phyloP scores from a whole-genome alignment of 2,797 vertebrate genomes.

The Eulemur coronatus region DNA sequence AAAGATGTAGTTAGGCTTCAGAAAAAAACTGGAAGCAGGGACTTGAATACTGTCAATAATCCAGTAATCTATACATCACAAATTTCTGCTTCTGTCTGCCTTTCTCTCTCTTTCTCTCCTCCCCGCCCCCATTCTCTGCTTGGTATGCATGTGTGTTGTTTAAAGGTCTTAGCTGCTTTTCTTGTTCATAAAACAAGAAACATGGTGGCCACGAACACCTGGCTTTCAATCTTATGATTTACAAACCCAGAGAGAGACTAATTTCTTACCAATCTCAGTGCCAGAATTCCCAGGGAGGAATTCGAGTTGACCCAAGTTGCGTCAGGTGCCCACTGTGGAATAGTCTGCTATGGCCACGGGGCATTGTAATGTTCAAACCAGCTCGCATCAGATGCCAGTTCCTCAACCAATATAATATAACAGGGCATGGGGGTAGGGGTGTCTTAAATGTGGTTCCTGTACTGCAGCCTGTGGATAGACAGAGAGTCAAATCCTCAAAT shows the following conservation, averaged over 20 bases:
- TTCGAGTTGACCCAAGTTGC: not conserved
- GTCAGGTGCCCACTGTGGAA: not conserved
- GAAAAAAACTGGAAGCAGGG: not conserved
- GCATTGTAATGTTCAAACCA: no score
- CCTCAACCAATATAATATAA: rapidly evolving
- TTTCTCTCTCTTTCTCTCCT: no score
- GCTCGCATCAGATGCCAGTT: rapidly evolving
- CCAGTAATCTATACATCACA: rapidly evolving
- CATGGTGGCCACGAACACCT: not conserved
- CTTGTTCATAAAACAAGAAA: not conserved
- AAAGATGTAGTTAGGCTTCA: not conserved
- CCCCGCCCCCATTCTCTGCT: not conserved
- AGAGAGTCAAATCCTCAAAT: not conserved
- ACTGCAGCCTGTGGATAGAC: not conserved
- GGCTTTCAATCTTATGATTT: not conserved
- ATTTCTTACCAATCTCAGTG: not conserved
- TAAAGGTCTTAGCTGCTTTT: not conserved
- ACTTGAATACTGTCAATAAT: rapidly evolving
- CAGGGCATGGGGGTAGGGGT: no score
- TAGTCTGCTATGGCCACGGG: not conserved
- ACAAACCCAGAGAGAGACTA: not conserved
- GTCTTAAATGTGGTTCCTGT: rapidly evolving
- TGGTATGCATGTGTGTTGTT: no score
- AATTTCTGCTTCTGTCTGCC: not conserved
- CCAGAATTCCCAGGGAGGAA: not conserved